Evolutionary conservation across 2,113 vertebrate genomes (phyloP).

Genomic region (Hyaena hyaena): DNA sequence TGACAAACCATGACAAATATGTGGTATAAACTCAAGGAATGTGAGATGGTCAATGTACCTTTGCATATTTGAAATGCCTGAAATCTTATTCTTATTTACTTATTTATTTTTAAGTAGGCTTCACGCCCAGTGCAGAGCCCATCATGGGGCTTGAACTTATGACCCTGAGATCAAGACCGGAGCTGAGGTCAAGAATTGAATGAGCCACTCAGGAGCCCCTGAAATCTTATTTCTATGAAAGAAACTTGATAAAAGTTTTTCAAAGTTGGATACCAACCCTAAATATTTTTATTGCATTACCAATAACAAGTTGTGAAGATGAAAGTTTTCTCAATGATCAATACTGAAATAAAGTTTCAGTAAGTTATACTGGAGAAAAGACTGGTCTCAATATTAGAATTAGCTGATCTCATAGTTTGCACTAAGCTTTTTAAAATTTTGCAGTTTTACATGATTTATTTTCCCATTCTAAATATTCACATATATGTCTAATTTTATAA

Average conservation of each 20-base stretch:
- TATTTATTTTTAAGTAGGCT: too few species aligned
- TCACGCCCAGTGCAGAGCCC: too few species aligned
- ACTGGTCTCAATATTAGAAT: background rate
- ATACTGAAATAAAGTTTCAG: background rate
- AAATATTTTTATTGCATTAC: constrained; percentile 15
- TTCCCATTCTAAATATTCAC: background rate
- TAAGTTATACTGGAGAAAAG: background rate
- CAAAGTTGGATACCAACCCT: background rate
- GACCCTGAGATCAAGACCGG: too few species aligned
- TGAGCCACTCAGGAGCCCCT: background rate
- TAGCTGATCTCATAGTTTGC: background rate
- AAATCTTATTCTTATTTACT: background rate
- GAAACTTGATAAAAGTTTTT: background rate
- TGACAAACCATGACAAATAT: background rate
- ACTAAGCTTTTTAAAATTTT: background rate
- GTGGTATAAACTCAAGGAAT: background rate
- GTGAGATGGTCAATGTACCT: background rate
- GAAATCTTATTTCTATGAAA: background rate
- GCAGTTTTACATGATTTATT: background rate
- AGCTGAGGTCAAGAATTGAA: too few species aligned
- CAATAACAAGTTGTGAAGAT: background rate
- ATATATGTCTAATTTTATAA: background rate
- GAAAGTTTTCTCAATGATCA: background rate
- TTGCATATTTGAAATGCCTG: background rate
- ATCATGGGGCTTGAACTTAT: too few species aligned